Conservation (phyloP, 2,797 vertebrate genomes). For the Hafferia zeledoni region DNA sequence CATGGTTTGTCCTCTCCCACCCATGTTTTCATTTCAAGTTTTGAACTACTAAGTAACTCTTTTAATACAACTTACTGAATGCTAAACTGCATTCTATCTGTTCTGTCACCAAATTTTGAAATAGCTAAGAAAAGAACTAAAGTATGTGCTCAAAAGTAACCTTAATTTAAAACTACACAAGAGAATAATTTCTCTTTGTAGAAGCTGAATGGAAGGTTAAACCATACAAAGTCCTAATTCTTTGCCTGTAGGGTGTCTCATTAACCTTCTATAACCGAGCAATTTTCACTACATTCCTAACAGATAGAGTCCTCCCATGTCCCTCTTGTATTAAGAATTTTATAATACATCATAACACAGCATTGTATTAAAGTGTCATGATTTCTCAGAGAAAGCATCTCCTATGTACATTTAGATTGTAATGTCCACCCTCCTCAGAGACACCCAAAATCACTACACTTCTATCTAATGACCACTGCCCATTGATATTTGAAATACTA, state of each 20-base stretch:
- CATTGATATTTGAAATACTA: not conserved
- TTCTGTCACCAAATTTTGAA: not conserved
- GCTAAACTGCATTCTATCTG: not conserved
- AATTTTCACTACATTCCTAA: not conserved
- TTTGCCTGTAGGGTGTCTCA: not conserved
- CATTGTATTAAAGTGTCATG: not conserved
- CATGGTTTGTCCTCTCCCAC: not conserved
- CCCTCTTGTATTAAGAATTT: not conserved
- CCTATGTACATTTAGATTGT: not conserved
- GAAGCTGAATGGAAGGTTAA: not conserved
- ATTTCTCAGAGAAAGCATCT: not conserved
- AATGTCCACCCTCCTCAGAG: not conserved
- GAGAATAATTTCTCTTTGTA: not conserved
- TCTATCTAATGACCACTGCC: not conserved
- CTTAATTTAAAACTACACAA: not conserved
- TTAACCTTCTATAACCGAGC: not conserved
- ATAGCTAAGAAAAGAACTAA: not conserved
- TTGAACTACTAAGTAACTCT: not conserved
- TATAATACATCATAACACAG: not conserved
- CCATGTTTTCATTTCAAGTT: not conserved
- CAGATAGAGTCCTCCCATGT: not conserved
- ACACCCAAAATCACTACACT: not conserved
- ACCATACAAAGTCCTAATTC: not conserved
- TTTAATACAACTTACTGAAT: not conserved
- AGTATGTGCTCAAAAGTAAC: not conserved